Percentiles rank a stretch among this genome's conserved stretches.
Evolutionary conservation across 2,888 invertebrate genomes (phyloP).

Genomic region (Galeopsomyia nigrocyanea): DNA sequence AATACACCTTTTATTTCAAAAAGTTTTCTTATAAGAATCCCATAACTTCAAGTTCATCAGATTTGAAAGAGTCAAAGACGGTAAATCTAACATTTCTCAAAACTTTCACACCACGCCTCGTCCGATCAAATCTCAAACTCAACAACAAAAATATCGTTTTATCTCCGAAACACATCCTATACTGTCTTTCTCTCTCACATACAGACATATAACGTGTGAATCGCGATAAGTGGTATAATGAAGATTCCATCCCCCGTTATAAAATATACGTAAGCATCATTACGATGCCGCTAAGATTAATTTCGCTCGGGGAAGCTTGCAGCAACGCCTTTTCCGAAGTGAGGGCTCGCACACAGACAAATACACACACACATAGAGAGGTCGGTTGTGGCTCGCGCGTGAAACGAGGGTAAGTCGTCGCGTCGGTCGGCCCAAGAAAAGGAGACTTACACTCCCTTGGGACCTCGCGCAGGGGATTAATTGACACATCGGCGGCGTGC

Average conservation of each 20-base stretch:
- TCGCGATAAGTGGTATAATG: slow-evolving; percentile 46
- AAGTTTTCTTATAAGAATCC: no score
- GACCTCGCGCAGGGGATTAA: slow-evolving; percentile 60
- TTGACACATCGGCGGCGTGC: slow-evolving; percentile 66
- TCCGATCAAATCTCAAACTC: no score
- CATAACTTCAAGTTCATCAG: no score
- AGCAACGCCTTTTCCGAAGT: neutral
- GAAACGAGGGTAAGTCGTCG: slow-evolving; percentile 21
- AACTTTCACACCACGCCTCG: no score
- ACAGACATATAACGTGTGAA: no score
- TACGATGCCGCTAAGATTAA: slow-evolving; percentile 41
- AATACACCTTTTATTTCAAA: no score
- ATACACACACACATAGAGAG: slow-evolving; percentile 22
- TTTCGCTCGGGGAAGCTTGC: slow-evolving; percentile 34
- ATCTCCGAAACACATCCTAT: neutral
- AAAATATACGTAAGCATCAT: slow-evolving; percentile 44
- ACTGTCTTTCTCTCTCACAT: neutral
- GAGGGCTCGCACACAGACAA: slow-evolving; percentile 1
- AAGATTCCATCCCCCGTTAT: slow-evolving; percentile 40
- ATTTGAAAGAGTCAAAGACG: no score
- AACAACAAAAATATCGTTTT: no score
- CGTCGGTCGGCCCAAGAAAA: slow-evolving; percentile 60
- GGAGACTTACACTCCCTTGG: slow-evolving; percentile 47
- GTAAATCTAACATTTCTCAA: no score
- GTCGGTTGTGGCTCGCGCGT: slow-evolving; percentile 27